Base-by-base conservation (phyloP, 2,797 vertebrate species). In the Lutjanus campechanus region DNA sequence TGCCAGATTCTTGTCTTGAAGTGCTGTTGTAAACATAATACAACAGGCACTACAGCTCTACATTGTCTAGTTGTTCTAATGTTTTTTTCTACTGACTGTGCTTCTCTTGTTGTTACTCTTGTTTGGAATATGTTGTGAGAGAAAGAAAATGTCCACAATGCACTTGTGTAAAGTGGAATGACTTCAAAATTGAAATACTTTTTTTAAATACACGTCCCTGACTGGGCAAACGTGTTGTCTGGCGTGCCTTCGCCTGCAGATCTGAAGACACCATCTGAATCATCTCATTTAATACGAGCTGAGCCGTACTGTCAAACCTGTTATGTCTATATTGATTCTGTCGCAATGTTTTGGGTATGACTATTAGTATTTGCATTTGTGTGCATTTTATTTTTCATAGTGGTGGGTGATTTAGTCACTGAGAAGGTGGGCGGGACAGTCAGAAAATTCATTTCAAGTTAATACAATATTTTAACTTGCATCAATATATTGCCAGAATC, bases 121-220 rank as follows among this genome's bases (percentile, higher is more conserved):
- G 64, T 44, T 41, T 47, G 80, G 73, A 86, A 78, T 82, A 77
- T 82, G 82, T 22, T 67, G 72, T 49, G 75, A 71, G 72, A 53
- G 72, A 47, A 19, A 68, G n/a, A 70, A 82, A 29, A 65, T 50
- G 20, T 67, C 54, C 29, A 68, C 40, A 2, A 40, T 69, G 50
- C 6, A 10, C 9, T 77, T 22, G 2, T 44, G 9, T 69, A 19
- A n/a, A 46, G 8, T 46, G 59, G 43, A 40, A 22, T 4, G 43
- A 22, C 17, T 1, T 66, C 41, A 61, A n/a, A 69, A 71, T 77
- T 9, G 0, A 53, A 74, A 50, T 58, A 10, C 8, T 8, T 71
- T 56, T 56, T 15, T 20, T 11, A 62, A 49, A 16, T 36, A 4
- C 44, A 7, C 1, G 19, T 16, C 54, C 50, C 64, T 58, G 64